A percentile compares a stretch with the other conserved stretches of the same genome.
phyloP scores from a whole-genome alignment of 2,888 invertebrate species.

The Yponomeuta sedellus region DNA sequence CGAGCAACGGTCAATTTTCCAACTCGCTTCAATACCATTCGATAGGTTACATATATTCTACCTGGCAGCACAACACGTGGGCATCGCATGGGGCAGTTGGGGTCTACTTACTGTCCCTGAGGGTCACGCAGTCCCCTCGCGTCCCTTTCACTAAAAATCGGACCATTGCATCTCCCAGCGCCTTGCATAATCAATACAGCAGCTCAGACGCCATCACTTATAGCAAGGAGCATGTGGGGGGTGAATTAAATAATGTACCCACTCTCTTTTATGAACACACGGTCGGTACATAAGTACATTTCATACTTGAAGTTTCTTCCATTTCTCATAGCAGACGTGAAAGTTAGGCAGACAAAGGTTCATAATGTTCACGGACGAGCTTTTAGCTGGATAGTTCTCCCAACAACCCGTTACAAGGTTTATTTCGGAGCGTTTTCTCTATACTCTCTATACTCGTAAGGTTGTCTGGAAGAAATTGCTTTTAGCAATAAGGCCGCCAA shows the following conservation, averaged over 20 bases:
- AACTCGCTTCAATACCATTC: neutral
- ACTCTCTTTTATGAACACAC: constrained; percentile 5
- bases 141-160: constrained; percentile 55
- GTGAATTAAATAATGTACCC: constrained; percentile 27
- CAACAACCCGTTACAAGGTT: neutral
- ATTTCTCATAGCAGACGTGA: neutral
- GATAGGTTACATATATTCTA: neutral
- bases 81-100: neutral
- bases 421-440: neutral
- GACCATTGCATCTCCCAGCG: constrained; percentile 59
- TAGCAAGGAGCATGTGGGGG: constrained; percentile 29
- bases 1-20: neutral
- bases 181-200: constrained; percentile 69
- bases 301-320: neutral
- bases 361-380: neutral
- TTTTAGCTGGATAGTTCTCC: neutral
- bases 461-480: too few species aligned
- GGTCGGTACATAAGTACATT: neutral
- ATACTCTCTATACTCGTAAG: neutral
- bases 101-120: neutral
- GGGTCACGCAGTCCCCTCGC: constrained; percentile 40
- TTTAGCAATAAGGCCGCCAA: too few species aligned
- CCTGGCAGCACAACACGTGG: neutral
- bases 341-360: neutral
- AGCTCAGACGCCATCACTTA: constrained; percentile 41